A percentile compares a stretch with the other conserved stretches of the same genome.
Conservation (phyloP, 2,888 invertebrate genomes). For the Nudaria mundana region DNA sequence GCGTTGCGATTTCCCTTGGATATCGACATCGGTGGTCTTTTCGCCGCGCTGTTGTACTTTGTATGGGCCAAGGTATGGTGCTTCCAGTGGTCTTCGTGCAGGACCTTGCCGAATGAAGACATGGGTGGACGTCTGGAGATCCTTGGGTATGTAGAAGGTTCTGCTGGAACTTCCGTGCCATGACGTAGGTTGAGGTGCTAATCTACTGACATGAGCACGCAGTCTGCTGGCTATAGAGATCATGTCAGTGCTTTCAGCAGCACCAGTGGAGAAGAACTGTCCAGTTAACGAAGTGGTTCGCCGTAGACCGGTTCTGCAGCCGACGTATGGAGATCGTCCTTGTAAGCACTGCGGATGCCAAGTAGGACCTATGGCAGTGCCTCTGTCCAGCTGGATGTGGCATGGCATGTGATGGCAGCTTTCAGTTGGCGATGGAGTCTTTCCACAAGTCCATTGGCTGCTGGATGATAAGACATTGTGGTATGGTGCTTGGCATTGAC, state of each 20-base stretch:
- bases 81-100: conserved; percentile 14
- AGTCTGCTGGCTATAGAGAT: background rate
- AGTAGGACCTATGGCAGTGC: background rate
- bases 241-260: background rate
- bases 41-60: background rate
- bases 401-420: conserved; percentile 34
- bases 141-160: conserved; percentile 17
- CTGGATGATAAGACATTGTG: conserved; percentile 27
- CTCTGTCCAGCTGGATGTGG: background rate
- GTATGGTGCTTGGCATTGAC: background rate
- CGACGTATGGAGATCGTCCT: background rate
- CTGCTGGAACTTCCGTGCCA: conserved; percentile 7
- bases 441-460: conserved; percentile 26
- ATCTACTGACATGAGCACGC: background rate
- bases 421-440: conserved; percentile 18
- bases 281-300: conserved; percentile 8
- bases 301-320: conserved; percentile 29
- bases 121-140: conserved; percentile 13
- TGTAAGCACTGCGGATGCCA: conserved; percentile 20
- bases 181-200: conserved; percentile 2
- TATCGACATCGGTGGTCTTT: background rate
- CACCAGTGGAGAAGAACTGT: background rate
- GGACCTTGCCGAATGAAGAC: conserved; percentile 26
- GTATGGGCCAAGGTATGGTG: conserved; percentile 6
- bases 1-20: background rate